These are phyloP conservation scores for Gorilla gorilla DNA, from an alignment of 2,113 vertebrate species.

Conservation along the genomic window DNA sequence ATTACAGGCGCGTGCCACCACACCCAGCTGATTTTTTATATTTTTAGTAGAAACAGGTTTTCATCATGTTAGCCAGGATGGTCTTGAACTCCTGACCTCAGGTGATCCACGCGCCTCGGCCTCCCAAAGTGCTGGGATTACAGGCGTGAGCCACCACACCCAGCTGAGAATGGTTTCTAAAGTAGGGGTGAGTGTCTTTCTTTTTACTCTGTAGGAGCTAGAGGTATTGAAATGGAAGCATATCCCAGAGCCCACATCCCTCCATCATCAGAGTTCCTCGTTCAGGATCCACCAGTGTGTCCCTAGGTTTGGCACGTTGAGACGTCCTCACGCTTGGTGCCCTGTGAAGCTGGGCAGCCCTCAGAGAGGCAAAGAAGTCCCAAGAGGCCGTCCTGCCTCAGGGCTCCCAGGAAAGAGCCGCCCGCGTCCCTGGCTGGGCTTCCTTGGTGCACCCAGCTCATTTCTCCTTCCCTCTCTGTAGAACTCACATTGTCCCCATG, in stretches of 20 bases:
- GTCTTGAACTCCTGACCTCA: too few species aligned
- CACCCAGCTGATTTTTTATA: too few species aligned
- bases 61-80: too few species aligned
- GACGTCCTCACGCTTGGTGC: not conserved
- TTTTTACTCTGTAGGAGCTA: not conserved
- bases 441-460: not conserved
- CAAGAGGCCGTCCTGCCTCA: not conserved
- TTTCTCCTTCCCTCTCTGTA: rapidly evolving
- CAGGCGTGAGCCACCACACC: too few species aligned
- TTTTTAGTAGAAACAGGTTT: too few species aligned
- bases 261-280: not conserved
- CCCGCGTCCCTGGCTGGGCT: not conserved
- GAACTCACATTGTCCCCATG: not conserved
- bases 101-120: too few species aligned
- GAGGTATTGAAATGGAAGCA: not conserved
- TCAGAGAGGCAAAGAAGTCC: too few species aligned
- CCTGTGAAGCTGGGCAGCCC: not conserved
- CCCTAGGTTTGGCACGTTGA: not conserved
- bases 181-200: not conserved
- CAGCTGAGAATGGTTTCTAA: not conserved
- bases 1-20: too few species aligned
- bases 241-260: not conserved
- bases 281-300: not conserved
- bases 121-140: too few species aligned
- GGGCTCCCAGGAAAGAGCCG: not conserved